These are phyloP conservation scores for Andrena marginata DNA, from an alignment of 2,888 invertebrate genomes.

Conservation along the genomic window DNA sequence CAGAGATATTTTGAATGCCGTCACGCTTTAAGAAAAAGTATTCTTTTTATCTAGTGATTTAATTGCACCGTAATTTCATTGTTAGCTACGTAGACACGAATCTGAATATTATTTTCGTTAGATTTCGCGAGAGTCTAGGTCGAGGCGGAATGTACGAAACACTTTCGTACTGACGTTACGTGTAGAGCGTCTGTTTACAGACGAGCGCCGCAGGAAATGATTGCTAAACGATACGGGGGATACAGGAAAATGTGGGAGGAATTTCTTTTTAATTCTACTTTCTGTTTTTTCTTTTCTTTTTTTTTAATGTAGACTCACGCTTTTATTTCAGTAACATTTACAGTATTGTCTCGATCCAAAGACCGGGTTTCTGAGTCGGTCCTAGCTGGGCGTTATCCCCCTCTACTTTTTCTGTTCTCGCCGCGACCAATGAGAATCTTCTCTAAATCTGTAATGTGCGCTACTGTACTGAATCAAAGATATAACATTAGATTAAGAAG, in stretches of 20 bases:
- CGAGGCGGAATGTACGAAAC: conserved; percentile 9
- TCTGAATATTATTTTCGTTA: conserved; percentile 27
- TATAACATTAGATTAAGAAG: too few species aligned
- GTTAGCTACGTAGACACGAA: conserved; percentile 28
- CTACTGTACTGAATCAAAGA: too few species aligned
- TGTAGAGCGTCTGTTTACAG: neutral
- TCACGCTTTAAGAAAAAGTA: conserved; percentile 49
- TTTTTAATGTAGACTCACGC: neutral
- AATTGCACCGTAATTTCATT: conserved; percentile 36
- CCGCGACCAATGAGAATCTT: too few species aligned
- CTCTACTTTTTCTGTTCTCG: too few species aligned
- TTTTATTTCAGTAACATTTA: neutral
- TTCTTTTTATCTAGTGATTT: conserved; percentile 48
- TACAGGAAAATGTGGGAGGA: neutral
- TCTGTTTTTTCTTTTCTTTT: neutral
- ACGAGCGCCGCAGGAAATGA: neutral
- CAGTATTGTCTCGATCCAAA: too few species aligned
- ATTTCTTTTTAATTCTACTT: neutral
- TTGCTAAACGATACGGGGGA: neutral
- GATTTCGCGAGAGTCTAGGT: conserved; percentile 18
- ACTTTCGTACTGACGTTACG: conserved; percentile 27
- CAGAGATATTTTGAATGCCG: conserved; percentile 32
- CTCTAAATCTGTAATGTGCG: too few species aligned
- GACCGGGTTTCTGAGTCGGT: too few species aligned
- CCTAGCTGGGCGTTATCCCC: too few species aligned